Evolutionary conservation across 2,888 invertebrate species (phyloP), one percentile per base, ranked within the genome.

Genomic region (Metopia argyrocephala): DNA sequence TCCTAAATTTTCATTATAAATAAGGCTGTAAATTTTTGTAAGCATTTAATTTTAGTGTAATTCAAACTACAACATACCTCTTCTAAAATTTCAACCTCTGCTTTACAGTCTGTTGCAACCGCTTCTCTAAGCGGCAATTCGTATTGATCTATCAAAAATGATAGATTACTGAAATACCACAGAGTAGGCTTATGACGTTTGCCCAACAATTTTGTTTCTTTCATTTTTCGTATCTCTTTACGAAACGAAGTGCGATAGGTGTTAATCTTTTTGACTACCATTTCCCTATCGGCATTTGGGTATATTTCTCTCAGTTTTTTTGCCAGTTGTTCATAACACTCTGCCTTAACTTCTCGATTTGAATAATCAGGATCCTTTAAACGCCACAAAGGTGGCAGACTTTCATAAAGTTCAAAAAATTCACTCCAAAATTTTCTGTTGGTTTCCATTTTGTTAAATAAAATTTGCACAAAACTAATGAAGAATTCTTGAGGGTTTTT

Each of bases 341-440:
- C 62, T 9, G 54, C 7, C 20, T 82, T 82, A 25, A 69, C 23
- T 12, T n/a, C 54, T 28, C 79, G 76, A 69, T 79, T 66, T 4
- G 25, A 45, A 38, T 82, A 82, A 18, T 66, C 79, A 7, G 46
- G 31, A 57, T 78, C 73, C 45, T 65, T 73, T 6, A 82, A 38
- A 38, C 62, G 50, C 83, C 78, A 82, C 5, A 81, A 62, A 6
- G 66, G 50, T 0, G 81, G 81, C 20, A 78, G 18, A 0, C 68
- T 57, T 73, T 61, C 70, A 48, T 83, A 82, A 21, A 83, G 94
- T 94, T 0, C 93, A 93, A 84, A 91, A 91, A 21, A 93, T 93
- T 87, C 96, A 96, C 0, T 94, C 95, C 0, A 94, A 94, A 86
- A 91, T 92, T 75, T 91, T 15, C 15, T 38, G 15, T 38, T 38